phyloP scores from a whole-genome alignment of 2,113 vertebrate genomes.

The Stegostoma tigrinum region DNA sequence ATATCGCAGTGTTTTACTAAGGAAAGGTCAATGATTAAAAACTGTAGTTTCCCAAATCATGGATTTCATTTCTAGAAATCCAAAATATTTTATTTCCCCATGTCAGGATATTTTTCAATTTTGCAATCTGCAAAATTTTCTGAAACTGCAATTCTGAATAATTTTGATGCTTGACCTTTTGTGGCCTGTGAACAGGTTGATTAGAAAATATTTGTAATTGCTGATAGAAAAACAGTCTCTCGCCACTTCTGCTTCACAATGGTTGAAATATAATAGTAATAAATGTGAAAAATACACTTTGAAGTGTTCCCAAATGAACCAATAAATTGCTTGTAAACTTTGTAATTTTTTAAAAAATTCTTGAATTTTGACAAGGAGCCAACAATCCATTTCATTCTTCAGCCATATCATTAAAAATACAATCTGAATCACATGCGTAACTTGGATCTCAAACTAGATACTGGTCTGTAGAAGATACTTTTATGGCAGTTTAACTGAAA shows the following conservation, averaged over 20 bases:
- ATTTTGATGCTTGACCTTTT: background rate
- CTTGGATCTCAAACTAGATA: background rate
- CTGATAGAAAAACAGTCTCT: background rate
- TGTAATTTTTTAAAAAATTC: background rate
- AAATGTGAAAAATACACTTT: background rate
- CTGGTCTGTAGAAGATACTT: background rate
- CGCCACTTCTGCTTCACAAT: background rate
- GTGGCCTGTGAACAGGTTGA: background rate
- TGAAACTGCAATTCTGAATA: background rate
- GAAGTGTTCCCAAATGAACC: background rate
- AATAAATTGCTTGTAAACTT: background rate
- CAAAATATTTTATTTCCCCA: background rate
- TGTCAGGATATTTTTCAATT: background rate
- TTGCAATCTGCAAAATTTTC: background rate
- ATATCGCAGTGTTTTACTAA: background rate
- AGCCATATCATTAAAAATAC: background rate
- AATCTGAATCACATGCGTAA: background rate
- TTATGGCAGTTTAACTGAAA: background rate
- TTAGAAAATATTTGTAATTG: background rate
- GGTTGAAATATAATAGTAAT: background rate
- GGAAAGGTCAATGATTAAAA: background rate
- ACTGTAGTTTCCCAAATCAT: background rate
- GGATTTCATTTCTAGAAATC: background rate
- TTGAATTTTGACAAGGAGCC: background rate
- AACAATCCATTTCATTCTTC: background rate